Evolutionary conservation across 2,797 vertebrate species (phyloP), one percentile per base, ranked within the genome.

Genomic region (Lates japonicus): DNA sequence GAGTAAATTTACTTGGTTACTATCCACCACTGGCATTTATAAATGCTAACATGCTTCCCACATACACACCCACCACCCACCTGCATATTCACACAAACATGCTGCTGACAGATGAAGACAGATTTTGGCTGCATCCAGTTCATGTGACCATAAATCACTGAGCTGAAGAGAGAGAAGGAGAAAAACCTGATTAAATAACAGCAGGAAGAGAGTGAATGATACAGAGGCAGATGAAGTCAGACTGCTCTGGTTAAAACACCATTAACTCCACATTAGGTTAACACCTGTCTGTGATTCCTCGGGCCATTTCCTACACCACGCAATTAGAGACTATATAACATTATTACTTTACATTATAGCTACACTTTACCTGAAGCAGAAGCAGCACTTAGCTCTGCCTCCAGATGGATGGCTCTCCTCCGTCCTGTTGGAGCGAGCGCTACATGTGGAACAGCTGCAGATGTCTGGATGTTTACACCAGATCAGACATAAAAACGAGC

Each of bases 261-360:
- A 85, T 92, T 87, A 90, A 6, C 16, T 78, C 72, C 74, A 64
- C 84, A 86, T 91, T 86, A 88, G 58, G 10, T 74, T 64, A 68
- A 66, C 79, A 85, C 81, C 85, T 85, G 58, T 55, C 75, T 73
- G 58, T 22, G 60, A 46, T 42, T 79, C 84, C 75, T 81, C 20
- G 0, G 66, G 61, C 55, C 51, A 57, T 87, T 90, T 86, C 80
- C 81, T 66, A 22, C 81, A 39, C 42, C 41, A 33, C 79, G 69
- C 71, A 80, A 62, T 85, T 29, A 74, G 42, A 87, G 54, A 16
- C 41, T 35, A 1, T 22, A 57, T 77, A 70, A 66, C 57, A 42
- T 71, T 44, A 54, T 61, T 46, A 67, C 54, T 60, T 37, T 54
- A 58, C 83, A 74, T 78, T 70, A 70, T 1, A 75, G 61, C 58